Conservation (phyloP, 2,797 vertebrate species). For the Lophotriccus pileatus region DNA sequence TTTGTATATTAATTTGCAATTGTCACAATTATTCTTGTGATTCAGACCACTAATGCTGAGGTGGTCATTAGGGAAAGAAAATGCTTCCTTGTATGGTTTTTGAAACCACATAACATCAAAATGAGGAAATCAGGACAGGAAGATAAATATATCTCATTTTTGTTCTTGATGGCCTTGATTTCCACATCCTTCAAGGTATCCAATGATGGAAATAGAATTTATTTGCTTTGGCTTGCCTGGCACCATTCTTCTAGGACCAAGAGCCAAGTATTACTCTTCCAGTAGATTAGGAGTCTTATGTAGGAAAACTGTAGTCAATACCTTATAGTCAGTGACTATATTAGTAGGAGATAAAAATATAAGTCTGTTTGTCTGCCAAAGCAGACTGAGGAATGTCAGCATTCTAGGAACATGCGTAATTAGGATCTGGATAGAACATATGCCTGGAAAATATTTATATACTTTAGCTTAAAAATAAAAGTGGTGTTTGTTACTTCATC, state of each 20-base stretch:
- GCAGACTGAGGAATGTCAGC: constrained; percentile 14
- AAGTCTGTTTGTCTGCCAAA: constrained; percentile 27
- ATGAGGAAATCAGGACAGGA: neutral
- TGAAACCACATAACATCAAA: neutral
- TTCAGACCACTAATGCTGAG: neutral
- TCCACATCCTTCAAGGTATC: neutral
- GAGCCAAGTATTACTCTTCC: neutral
- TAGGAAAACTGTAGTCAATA: neutral
- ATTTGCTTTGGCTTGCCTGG: neutral
- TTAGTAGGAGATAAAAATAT: constrained; percentile 23
- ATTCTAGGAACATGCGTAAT: constrained; percentile 30
- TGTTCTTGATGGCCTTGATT: neutral
- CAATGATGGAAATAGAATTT: neutral
- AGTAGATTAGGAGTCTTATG: neutral
- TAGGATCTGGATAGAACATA: neutral
- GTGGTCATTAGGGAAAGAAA: neutral
- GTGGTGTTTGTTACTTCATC: neutral
- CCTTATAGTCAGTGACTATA: neutral
- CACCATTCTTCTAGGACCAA: neutral
- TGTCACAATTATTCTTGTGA: neutral
- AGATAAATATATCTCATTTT: neutral
- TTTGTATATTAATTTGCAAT: neutral
- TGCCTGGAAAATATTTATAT: constrained; percentile 9
- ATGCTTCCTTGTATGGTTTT: neutral
- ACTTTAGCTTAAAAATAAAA: neutral